A percentile compares a stretch with the other conserved stretches of the same genome.
These are phyloP conservation scores for Sander lucioperca DNA, from an alignment of 2,113 vertebrate species.

Conservation along the genomic window DNA sequence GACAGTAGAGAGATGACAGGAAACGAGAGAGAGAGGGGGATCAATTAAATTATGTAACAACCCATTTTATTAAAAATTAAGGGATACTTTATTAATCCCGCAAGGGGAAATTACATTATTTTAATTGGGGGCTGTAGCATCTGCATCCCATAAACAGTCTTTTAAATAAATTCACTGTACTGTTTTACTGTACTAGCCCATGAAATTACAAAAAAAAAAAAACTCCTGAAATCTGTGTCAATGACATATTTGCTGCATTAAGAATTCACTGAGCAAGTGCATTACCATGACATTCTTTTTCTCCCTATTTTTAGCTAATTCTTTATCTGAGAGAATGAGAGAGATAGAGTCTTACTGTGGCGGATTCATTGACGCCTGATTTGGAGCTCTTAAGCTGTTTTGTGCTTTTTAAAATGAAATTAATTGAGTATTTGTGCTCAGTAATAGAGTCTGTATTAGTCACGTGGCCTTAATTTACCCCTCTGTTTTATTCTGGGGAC, in stretches of 20 bases:
- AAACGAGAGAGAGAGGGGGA: not conserved
- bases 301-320: constrained; percentile 63
- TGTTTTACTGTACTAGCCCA: constrained; percentile 2
- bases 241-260: constrained; percentile 57
- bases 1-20: not conserved
- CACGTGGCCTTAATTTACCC: constrained; percentile 18
- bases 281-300: constrained; percentile 40
- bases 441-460: constrained; percentile 6
- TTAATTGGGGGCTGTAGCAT: not conserved
- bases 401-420: constrained; percentile 59
- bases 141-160: not conserved
- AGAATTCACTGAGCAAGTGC: constrained; percentile 50
- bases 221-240: constrained; percentile 68
- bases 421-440: constrained; percentile 48
- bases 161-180: not conserved
- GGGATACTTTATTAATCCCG: no score
- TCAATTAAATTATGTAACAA: not conserved
- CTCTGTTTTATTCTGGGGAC: not conserved
- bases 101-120: no score
- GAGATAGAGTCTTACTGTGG: constrained; percentile 13
- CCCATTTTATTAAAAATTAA: not conserved
- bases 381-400: constrained; percentile 52
- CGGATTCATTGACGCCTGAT: constrained; percentile 51
- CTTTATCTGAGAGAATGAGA: constrained; percentile 48
- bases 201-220: constrained; percentile 34